Evolutionary conservation across 2,888 invertebrate species (phyloP).

Genomic region (Petrophora chlorosata): DNA sequence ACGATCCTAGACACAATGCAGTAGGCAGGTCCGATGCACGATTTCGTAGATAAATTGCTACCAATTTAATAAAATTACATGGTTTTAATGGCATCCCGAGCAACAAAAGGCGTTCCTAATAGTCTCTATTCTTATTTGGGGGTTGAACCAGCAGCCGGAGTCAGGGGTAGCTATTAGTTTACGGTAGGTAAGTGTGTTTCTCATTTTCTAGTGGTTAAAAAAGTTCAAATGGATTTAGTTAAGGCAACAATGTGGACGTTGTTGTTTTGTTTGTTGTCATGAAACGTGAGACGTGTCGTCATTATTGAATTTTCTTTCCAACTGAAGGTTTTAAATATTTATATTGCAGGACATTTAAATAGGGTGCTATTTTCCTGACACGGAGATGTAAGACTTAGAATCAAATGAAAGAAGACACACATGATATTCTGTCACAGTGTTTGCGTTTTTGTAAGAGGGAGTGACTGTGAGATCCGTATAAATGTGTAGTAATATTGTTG

Average conservation of each 20-base stretch:
- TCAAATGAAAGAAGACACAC: too few species aligned
- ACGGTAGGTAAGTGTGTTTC: slow-evolving; percentile 25
- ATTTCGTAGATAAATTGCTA: slow-evolving; percentile 66
- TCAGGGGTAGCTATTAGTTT: slow-evolving; percentile 52
- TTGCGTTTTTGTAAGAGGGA: too few species aligned
- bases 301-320: too few species aligned
- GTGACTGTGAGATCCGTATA: too few species aligned
- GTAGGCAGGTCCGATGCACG: slow-evolving; percentile 42
- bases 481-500: too few species aligned
- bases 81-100: slow-evolving; percentile 57
- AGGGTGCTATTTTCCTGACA: too few species aligned
- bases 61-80: slow-evolving; percentile 72
- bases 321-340: too few species aligned
- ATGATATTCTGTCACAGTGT: too few species aligned
- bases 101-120: slow-evolving; percentile 70
- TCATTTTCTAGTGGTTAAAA: slow-evolving; percentile 12
- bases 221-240: not conserved
- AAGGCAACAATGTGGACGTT: slow-evolving; percentile 3
- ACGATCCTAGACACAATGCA: slow-evolving; percentile 18
- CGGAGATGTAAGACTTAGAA: too few species aligned
- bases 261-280: too few species aligned
- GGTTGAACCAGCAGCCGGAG: slow-evolving; percentile 60
- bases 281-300: too few species aligned
- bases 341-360: too few species aligned
- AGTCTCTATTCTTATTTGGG: slow-evolving; percentile 53